Conservation (phyloP, 1,140 invertebrate species). For the Orius insidiosus region DNA sequence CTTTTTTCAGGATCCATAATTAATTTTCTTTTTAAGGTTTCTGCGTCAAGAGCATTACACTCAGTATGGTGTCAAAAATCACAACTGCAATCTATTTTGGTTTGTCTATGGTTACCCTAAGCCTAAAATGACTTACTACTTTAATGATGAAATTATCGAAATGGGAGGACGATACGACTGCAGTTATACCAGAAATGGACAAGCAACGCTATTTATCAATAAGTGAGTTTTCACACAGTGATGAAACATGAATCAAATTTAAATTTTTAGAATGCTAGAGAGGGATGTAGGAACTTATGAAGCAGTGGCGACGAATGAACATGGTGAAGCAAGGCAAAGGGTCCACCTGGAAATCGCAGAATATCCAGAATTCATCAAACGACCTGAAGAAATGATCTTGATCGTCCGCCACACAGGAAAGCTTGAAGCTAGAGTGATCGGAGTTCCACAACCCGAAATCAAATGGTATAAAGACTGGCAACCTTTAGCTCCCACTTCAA, state of each 20-base stretch:
- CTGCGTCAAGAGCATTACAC: conserved; percentile 65
- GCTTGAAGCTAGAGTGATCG: conserved; percentile 71
- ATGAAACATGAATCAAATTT: no score
- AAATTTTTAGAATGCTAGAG: conserved; percentile 53
- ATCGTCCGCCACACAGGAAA: conserved; percentile 52
- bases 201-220: conserved; percentile 70
- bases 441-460: conserved; percentile 83
- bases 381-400: conserved; percentile 65
- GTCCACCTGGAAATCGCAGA: conserved; percentile 78
- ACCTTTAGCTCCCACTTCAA: conserved; percentile 56
- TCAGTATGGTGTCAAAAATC: conserved; percentile 75
- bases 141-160: conserved; percentile 66
- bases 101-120: conserved; percentile 87
- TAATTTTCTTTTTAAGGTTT: conserved; percentile 34
- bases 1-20: not conserved
- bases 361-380: conserved; percentile 72
- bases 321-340: conserved; percentile 70
- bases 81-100: conserved; percentile 74
- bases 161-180: conserved; percentile 63
- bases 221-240: conserved; percentile 48
- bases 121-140: conserved; percentile 73
- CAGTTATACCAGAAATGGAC: conserved; percentile 75
- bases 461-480: conserved; percentile 97
- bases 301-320: conserved; percentile 80
- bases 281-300: conserved; percentile 86